These are phyloP conservation scores for Temnothorax curvispinosus DNA, from an alignment of 1,140 invertebrate species.

Conservation along the genomic window DNA sequence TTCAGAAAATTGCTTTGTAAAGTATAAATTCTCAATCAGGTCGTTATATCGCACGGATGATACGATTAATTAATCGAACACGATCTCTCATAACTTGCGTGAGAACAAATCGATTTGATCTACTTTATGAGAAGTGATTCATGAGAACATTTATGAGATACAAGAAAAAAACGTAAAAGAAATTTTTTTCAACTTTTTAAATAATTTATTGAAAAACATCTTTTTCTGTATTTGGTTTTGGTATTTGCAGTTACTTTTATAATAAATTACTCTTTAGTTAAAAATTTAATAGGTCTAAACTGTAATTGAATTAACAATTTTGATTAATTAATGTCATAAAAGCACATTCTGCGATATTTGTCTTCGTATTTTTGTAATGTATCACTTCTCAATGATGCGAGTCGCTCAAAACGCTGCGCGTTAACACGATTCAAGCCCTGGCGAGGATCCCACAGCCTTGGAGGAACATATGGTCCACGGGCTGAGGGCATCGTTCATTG, in stretches of 20 bases:
- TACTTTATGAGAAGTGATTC: neutral
- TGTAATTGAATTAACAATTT: neutral
- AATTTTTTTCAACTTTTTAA: neutral
- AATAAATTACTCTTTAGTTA: neutral
- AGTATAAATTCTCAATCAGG: neutral
- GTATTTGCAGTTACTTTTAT: neutral
- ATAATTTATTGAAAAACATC: neutral
- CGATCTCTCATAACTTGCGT: neutral
- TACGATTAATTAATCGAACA: neutral
- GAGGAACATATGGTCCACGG: conserved; percentile 82
- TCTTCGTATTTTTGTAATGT: neutral
- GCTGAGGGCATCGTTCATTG: conserved; percentile 75
- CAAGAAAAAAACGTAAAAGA: neutral
- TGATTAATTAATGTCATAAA: neutral
- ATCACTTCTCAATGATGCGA: neutral
- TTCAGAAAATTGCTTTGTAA: conserved; percentile 16
- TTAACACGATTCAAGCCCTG: conserved; percentile 63
- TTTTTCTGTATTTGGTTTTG: neutral
- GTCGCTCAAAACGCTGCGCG: conserved; percentile 35
- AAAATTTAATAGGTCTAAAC: neutral
- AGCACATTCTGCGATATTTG: neutral
- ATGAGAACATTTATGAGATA: neutral
- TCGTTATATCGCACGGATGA: neutral
- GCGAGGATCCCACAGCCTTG: conserved; percentile 79
- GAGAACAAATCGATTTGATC: neutral